Conservation (phyloP, 2,888 invertebrate genomes). For the Suillia variegata region DNA sequence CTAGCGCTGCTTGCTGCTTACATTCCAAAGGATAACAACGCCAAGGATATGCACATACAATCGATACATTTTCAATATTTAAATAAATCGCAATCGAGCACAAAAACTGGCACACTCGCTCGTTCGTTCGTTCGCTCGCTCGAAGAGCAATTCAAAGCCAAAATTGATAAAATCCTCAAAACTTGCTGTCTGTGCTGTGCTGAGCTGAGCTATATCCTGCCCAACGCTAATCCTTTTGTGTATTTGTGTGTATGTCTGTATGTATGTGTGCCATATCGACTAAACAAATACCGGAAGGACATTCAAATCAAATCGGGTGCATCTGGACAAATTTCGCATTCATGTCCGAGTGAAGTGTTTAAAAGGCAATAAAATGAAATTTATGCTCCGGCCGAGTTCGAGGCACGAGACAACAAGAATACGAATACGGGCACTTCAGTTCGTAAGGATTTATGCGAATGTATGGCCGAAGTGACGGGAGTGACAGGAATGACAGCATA, state of each 20-base stretch:
- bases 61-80: too few species aligned
- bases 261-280: slow-evolving; percentile 10
- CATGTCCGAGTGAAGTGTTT: too few species aligned
- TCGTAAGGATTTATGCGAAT: background rate
- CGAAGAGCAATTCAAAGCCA: background rate
- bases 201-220: too few species aligned
- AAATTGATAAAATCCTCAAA: background rate
- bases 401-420: too few species aligned
- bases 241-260: background rate
- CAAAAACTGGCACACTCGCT: background rate
- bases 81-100: too few species aligned
- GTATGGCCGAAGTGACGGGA: background rate
- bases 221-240: background rate
- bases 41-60: too few species aligned
- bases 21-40: too few species aligned
- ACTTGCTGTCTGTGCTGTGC: background rate
- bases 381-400: too few species aligned
- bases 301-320: background rate
- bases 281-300: slow-evolving; percentile 8
- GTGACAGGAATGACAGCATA: background rate
- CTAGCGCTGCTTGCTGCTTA: too few species aligned
- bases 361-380: too few species aligned
- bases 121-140: background rate
- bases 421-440: too few species aligned
- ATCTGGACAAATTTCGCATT: background rate